phyloP scores from a whole-genome alignment of 2,888 invertebrate species.

The Trissolcus brochymenae region DNA sequence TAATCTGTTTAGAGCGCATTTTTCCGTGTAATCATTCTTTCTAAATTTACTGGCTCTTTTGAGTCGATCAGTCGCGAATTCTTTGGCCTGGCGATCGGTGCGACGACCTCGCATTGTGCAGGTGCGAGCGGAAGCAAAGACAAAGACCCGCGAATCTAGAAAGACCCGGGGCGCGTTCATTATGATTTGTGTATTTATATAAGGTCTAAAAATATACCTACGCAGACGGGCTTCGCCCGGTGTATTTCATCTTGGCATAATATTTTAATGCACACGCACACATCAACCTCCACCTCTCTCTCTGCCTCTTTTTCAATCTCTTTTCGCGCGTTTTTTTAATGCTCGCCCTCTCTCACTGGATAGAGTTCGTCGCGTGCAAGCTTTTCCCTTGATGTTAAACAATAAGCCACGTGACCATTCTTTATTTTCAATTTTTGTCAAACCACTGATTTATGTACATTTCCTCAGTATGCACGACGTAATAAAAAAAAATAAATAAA shows the following conservation, averaged over 20 bases:
- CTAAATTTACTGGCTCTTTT: neutral
- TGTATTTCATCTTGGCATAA: slow-evolving; percentile 76
- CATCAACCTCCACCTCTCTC: slow-evolving; percentile 30
- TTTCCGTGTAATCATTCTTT: neutral
- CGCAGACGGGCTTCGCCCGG: slow-evolving; percentile 75
- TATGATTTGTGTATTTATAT: slow-evolving; percentile 77
- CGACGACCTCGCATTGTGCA: slow-evolving; percentile 2
- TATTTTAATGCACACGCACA: slow-evolving; percentile 74
- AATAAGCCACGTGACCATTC: neutral
- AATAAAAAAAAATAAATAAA: too few relatives aligned
- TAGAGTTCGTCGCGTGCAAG: slow-evolving; percentile 16
- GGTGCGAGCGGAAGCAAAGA: too few relatives aligned
- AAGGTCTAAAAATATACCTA: slow-evolving; percentile 76
- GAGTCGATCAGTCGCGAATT: slow-evolving; percentile 5
- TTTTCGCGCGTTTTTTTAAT: slow-evolving; percentile 45
- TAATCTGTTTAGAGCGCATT: slow-evolving; percentile 6
- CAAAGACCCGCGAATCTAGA: slow-evolving; percentile 2
- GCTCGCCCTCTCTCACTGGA: slow-evolving; percentile 14
- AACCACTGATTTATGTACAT: too few relatives aligned
- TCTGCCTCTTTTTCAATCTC: slow-evolving; percentile 57
- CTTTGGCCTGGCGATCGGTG: neutral
- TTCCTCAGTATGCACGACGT: too few relatives aligned
- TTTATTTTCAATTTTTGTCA: neutral
- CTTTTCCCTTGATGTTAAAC: slow-evolving; percentile 1
- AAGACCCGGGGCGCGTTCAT: slow-evolving; percentile 68